Conservation (phyloP, 2,113 vertebrate species). For the Dasypus novemcinctus region DNA sequence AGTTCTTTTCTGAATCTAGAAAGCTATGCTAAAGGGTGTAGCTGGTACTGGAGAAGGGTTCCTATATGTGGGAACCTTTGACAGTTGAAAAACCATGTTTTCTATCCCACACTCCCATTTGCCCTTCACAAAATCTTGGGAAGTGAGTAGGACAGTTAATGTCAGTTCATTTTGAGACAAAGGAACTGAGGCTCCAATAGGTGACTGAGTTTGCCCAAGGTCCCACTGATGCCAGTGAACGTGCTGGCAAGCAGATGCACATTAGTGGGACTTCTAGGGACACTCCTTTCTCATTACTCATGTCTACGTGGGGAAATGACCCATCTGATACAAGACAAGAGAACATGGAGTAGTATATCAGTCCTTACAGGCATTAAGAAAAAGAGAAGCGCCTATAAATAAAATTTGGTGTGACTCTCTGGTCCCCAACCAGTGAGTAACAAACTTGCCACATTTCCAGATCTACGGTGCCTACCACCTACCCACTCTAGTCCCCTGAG, state of each 20-base stretch:
- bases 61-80: neutral
- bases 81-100: neutral
- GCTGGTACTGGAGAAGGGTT: neutral
- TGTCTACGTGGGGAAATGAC: neutral
- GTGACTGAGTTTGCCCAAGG: neutral
- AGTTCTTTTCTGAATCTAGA: neutral
- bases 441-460: neutral
- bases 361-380: neutral
- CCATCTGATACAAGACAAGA: neutral
- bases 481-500: rapidly evolving
- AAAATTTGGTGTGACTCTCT: neutral
- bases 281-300: neutral
- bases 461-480: neutral
- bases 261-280: rapidly evolving
- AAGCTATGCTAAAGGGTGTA: neutral
- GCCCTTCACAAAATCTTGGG: neutral
- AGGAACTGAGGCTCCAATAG: neutral
- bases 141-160: neutral
- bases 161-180: neutral
- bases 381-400: neutral
- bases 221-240: neutral
- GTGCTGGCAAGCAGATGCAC: neutral
- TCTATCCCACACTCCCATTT: neutral
- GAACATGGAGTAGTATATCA: too few species aligned
- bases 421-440: neutral